Evolutionary conservation across 2,797 vertebrate genomes (phyloP), one percentile per base, ranked within the genome.

Genomic region (Staurois parvus): DNA sequence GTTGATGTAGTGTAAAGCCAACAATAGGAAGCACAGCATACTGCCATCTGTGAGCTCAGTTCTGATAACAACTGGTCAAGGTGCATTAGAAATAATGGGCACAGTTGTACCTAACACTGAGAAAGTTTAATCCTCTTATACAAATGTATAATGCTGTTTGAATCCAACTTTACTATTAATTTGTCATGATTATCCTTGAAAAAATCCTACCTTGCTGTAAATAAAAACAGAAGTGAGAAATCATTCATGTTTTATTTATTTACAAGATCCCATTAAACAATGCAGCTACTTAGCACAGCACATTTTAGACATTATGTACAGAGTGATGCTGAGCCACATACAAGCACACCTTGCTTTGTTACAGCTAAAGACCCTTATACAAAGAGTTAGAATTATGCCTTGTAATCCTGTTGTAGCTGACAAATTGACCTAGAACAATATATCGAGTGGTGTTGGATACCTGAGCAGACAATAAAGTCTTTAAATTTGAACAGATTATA

Each of bases 341-440:
- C 69, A 34, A 56, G 64, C 76, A 59, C 81, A 83, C 76, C 85
- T 87, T 87, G 80, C 37, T 87, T 87, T 78, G 80, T 79, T 78
- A 72, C 40, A 66, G 68, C 37, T 76, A 78, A 67, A 76, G 69
- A 56, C 80, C 74, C 80, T 79, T 69, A 62, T 75, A 67, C 68
- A 76, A 83, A 83, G 85, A 83, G 85, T 72, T 87, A 68, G 52
- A 81, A 79, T 83, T 83, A 83, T 70, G 59, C 34, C 37, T 62
- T 68, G 37, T 87, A 84, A 87, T 83, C 85, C 76, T 34, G 79
- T 52, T 69, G 32, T 87, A 87, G 81, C 81, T 79, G 85, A 84
- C 81, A 84, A 83, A 87, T 79, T 87, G 81, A 87, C 81, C 85
- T 87, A 75, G 72, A 87, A 87, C 29, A 70, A 87, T 83, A 87